Evolutionary conservation across 2,797 vertebrate genomes (phyloP).

Genomic region (Euphonia xanthogaster): DNA sequence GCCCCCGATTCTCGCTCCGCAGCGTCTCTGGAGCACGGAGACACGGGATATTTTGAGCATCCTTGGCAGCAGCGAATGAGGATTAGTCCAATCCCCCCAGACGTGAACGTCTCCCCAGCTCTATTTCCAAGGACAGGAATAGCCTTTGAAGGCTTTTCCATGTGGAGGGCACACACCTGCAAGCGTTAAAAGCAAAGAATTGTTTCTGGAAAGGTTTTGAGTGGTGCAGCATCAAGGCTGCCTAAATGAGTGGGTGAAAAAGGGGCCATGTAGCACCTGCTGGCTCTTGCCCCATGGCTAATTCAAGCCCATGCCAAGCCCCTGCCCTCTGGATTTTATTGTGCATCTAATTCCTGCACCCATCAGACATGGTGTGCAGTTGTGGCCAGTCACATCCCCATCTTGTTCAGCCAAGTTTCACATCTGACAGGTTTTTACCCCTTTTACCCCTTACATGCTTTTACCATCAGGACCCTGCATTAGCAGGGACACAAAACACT

Average conservation of each 20-base stretch:
- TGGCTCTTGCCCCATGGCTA: neutral
- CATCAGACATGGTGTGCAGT: accelerated
- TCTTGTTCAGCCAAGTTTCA: neutral
- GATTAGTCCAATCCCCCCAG: neutral
- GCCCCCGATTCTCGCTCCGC: neutral
- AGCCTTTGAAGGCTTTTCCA: neutral
- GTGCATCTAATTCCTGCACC: neutral
- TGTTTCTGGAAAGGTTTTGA: neutral
- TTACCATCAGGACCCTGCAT: neutral
- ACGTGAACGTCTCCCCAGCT: neutral
- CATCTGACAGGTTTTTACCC: accelerated
- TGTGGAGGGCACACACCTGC: neutral
- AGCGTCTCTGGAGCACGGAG: neutral
- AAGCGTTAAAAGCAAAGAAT: neutral
- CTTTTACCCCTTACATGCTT: neutral
- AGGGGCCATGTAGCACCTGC: accelerated
- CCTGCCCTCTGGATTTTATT: neutral
- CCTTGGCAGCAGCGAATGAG: neutral
- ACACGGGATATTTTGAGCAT: neutral
- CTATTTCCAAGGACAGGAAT: neutral
- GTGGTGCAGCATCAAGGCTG: neutral
- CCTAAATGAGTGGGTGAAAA: neutral
- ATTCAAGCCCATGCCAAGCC: accelerated
- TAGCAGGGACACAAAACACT: neutral
- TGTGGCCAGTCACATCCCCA: neutral